Percentiles rank a stretch among this genome's conserved stretches.
Conservation (phyloP, 1,140 invertebrate genomes). For the Augochlora pura region DNA sequence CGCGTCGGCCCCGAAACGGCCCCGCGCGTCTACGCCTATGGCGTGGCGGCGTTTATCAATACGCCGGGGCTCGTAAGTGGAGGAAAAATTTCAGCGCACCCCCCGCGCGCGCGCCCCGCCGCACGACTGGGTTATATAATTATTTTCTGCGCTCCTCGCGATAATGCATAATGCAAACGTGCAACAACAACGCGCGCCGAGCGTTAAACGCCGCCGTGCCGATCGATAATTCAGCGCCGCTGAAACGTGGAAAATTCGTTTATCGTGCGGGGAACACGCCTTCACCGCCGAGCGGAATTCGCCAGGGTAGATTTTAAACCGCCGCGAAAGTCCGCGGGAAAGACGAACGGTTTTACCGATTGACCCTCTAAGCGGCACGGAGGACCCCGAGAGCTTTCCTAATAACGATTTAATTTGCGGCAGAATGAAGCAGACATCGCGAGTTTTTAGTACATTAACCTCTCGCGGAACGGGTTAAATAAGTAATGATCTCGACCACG, state of each 20-base stretch:
- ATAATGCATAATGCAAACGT: constrained; percentile 34
- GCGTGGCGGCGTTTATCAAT: constrained; percentile 23
- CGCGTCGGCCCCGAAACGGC: background rate
- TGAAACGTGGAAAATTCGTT: constrained; percentile 21
- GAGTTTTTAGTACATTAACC: too few species aligned
- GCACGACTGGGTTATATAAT: constrained; percentile 7
- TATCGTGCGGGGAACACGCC: constrained; percentile 17
- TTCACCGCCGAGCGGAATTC: constrained; percentile 25
- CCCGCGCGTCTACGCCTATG: constrained; percentile 39
- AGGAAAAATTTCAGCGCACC: constrained; percentile 15
- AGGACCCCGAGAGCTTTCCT: too few species aligned
- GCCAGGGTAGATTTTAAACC: background rate
- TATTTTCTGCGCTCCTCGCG: constrained; percentile 24
- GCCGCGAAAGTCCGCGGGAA: background rate
- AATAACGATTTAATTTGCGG: too few species aligned
- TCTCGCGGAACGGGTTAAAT: too few species aligned
- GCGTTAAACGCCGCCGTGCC: constrained; percentile 28
- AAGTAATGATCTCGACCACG: too few species aligned
- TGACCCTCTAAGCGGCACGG: too few species aligned
- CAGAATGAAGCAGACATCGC: too few species aligned
- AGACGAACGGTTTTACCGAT: background rate
- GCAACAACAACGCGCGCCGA: background rate
- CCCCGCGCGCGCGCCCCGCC: background rate
- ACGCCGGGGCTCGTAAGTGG: background rate
- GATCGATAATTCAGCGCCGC: constrained; percentile 27